Base-by-base conservation (phyloP, 2,888 invertebrate species). In the Diogma glabrata region DNA sequence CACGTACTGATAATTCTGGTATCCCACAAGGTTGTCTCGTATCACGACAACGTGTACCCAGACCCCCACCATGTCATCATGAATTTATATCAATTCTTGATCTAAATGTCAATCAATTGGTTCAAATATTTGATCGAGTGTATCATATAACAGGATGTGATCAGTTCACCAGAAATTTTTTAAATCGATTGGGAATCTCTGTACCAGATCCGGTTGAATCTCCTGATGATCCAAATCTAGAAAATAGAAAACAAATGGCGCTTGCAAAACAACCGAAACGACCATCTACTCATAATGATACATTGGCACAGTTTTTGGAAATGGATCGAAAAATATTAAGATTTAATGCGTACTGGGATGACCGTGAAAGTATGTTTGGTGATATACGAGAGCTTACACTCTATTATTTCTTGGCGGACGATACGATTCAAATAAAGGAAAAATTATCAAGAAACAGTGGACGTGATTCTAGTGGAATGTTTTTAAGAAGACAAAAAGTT, bases 311-410 rank as follows among this genome's bases (percentile, higher is more conserved):
- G 63, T 93, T 93, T 70, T 69, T 93, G 53, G 82, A 83, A 59
- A 85, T 83, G 62, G 93, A 93, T 67, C 75, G 84, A 60, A 79
- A 84, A 64, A 76, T 48, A 20, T 60, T 75, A 63, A 79, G 87
- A 58, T 94, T 94, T 67, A 80, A 78, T 60, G 92, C 86, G 14
- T 90, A 86, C 64, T 94, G 93, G 93, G 90, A 94, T 63, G 92
- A 94, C 63, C 77, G 83, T 2, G 77, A 79, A 10, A 79, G 79
- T 1, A 79, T 83, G 62, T 82, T 82, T 62, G 93, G 93, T 1
- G 79, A 81, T 52, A 67, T 89, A 20, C 84, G 91, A 57, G 74
- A 81, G 59, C 69, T 94, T 53, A 84, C 89, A 62, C 72, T 95
- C 12, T 82, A 85, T 61, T 94, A 87, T 64, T 92, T 84, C 69